Conservation (phyloP, 2,113 vertebrate genomes). For the Oenanthe melanoleuca region DNA sequence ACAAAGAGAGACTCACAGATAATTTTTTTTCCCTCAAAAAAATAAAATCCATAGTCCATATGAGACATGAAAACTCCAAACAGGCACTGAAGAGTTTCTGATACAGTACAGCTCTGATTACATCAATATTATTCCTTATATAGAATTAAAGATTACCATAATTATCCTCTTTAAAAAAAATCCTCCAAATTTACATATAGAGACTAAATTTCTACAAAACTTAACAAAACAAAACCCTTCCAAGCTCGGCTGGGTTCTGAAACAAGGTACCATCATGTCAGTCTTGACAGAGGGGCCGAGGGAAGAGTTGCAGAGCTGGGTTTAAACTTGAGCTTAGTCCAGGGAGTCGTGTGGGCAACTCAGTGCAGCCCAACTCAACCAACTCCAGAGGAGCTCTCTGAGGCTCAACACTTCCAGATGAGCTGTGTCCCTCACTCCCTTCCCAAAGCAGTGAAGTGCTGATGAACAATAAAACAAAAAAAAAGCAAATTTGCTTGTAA, state of each 20-base stretch:
- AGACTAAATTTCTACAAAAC: slow-evolving; percentile 71
- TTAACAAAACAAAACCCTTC: slow-evolving; percentile 48
- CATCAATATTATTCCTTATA: slow-evolving; percentile 57
- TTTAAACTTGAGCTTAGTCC: background rate
- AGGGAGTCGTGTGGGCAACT: background rate
- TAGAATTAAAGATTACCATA: slow-evolving; percentile 50
- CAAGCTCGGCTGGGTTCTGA: slow-evolving; percentile 51
- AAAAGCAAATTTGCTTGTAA: background rate
- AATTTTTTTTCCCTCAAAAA: slow-evolving; percentile 63
- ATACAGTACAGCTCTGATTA: slow-evolving; percentile 59
- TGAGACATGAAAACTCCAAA: slow-evolving; percentile 54
- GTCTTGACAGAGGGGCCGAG: background rate
- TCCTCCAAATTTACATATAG: slow-evolving; percentile 72
- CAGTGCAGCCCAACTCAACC: background rate
- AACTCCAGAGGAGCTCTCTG: background rate
- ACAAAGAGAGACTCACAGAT: slow-evolving; percentile 67
- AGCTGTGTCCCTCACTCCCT: slow-evolving; percentile 41
- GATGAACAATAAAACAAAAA: background rate
- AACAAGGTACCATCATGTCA: slow-evolving; percentile 16
- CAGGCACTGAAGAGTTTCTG: slow-evolving; percentile 39
- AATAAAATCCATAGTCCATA: slow-evolving; percentile 74
- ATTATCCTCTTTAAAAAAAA: slow-evolving; percentile 50
- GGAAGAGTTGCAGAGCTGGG: slow-evolving; percentile 22
- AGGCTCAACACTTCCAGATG: slow-evolving; percentile 12
- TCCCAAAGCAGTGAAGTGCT: slow-evolving; percentile 62